phyloP scores from a whole-genome alignment of 1,140 invertebrate genomes.

The Scaptodrosophila lebanonensis region DNA sequence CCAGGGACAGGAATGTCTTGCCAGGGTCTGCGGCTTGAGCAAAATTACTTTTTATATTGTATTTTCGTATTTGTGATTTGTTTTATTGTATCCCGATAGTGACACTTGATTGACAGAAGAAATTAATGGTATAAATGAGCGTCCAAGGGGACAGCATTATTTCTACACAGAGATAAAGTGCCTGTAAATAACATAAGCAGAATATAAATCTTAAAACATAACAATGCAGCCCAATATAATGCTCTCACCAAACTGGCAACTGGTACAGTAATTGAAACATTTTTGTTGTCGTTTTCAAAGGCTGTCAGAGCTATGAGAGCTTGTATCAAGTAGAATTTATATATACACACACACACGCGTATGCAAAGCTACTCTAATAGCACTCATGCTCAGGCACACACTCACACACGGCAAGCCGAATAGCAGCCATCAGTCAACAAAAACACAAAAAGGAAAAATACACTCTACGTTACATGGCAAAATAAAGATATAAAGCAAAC shows the following conservation, averaged over 20 bases:
- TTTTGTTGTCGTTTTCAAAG: slow-evolving; percentile 26
- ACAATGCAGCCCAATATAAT: too few species aligned
- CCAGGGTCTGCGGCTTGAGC: slow-evolving; percentile 34
- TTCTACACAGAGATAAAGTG: background rate
- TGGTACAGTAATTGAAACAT: slow-evolving; percentile 60
- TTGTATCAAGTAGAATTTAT: slow-evolving; percentile 42
- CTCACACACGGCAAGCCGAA: slow-evolving; percentile 24
- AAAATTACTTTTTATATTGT: slow-evolving; percentile 40
- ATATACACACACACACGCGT: slow-evolving; percentile 20
- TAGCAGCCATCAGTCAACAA: slow-evolving; percentile 55
- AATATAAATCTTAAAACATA: slow-evolving; percentile 6
- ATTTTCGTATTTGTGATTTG: slow-evolving; percentile 21
- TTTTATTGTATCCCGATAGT: slow-evolving; percentile 25
- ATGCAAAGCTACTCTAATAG: slow-evolving; percentile 50
- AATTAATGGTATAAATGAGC: slow-evolving; percentile 61
- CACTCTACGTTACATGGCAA: slow-evolving; percentile 42
- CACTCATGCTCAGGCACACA: slow-evolving; percentile 36
- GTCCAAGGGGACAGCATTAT: slow-evolving; percentile 8
- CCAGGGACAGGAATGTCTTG: slow-evolving; percentile 38
- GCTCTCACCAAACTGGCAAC: slow-evolving; percentile 16
- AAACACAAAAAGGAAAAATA: slow-evolving; percentile 11
- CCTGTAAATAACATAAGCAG: slow-evolving; percentile 17
- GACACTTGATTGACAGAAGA: slow-evolving; percentile 71
- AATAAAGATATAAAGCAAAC: slow-evolving; percentile 73
- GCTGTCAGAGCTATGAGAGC: slow-evolving; percentile 25